Evolutionary conservation across 2,888 invertebrate species (phyloP).

Genomic region (Sinhomidia bicolor): DNA sequence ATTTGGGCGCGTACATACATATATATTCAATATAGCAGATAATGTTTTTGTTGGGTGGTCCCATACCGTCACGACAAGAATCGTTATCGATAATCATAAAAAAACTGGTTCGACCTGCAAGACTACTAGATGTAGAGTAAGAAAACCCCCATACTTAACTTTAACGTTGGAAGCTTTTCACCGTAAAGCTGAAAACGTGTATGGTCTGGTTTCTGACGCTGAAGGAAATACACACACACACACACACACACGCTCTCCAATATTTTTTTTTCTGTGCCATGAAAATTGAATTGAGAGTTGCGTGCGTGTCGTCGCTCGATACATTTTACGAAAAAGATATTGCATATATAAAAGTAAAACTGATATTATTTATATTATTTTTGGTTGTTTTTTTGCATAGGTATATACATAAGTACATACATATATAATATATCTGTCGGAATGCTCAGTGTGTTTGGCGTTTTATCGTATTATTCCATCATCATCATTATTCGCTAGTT

Average conservation of each 20-base stretch:
- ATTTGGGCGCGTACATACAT: background rate
- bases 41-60: conserved; percentile 65
- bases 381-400: no score
- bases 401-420: no score
- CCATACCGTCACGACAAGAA: conserved; percentile 61
- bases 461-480: background rate
- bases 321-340: conserved; percentile 39
- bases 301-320: conserved; percentile 57
- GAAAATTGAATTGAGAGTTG: conserved; percentile 69
- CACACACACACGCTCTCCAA: background rate
- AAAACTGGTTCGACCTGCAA: background rate
- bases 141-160: background rate
- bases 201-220: no score
- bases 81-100: conserved; percentile 19
- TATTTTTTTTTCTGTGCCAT: conserved; percentile 43
- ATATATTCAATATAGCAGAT: conserved; percentile 18
- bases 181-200: background rate
- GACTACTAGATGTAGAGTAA: background rate
- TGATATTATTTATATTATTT: conserved; percentile 18
- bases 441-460: no score
- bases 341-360: background rate
- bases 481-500: no score
- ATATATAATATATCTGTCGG: no score
- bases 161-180: background rate
- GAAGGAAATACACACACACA: no score